phyloP scores from a whole-genome alignment of 1,140 invertebrate genomes.

The Potamilus streckersoni region DNA sequence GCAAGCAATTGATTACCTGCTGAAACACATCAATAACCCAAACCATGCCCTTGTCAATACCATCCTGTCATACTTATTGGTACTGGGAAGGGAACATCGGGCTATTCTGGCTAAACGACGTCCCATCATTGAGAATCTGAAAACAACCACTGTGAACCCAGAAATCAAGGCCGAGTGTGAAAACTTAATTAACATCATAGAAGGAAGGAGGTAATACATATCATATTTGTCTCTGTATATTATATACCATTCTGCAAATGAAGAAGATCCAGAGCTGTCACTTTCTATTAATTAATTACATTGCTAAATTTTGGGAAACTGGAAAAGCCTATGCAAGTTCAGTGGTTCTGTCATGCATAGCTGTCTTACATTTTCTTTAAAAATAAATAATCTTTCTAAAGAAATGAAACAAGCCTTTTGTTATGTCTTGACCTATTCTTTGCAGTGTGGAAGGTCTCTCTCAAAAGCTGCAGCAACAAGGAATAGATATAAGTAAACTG shows the following conservation, averaged over 20 bases:
- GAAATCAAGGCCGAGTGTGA: conserved; percentile 1
- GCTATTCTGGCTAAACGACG: conserved; percentile 3
- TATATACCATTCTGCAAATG: too few species aligned
- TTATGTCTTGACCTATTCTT: neutral
- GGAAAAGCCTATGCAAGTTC: too few species aligned
- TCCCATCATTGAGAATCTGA: neutral
- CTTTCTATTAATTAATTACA: too few species aligned
- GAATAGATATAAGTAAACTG: neutral
- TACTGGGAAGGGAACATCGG: conserved; percentile 4
- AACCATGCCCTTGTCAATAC: neutral
- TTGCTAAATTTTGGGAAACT: too few species aligned
- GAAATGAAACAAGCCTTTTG: too few species aligned
- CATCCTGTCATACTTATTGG: neutral
- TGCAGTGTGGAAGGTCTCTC: conserved; percentile 10
- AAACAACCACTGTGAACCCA: neutral
- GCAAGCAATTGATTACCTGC: conserved; percentile 6
- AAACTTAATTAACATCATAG: neutral
- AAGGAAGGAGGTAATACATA: conserved; percentile 11
- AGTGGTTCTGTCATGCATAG: too few species aligned
- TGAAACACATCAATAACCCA: neutral
- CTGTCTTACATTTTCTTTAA: too few species aligned
- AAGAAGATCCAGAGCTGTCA: too few species aligned
- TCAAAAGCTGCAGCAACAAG: conserved; percentile 1
- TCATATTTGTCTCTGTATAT: too few species aligned
- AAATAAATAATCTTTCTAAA: too few species aligned